Conservation (phyloP, 2,888 invertebrate species). For the Nemotelus pantherinus region DNA sequence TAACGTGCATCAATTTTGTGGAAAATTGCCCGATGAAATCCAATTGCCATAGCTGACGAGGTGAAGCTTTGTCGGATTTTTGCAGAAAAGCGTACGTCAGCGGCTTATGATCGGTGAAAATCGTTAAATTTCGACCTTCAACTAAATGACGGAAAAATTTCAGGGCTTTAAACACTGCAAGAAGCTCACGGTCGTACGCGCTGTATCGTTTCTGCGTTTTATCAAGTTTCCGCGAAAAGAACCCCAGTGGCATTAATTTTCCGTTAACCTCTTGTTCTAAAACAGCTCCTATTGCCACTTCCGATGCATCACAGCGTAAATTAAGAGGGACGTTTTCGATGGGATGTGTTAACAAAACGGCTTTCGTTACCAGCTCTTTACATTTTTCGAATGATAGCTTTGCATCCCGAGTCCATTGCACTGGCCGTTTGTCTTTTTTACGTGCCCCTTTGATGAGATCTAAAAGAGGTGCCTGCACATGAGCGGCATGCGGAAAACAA, state of each 20-base stretch:
- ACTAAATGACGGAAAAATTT: constrained; percentile 45
- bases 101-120: constrained; percentile 16
- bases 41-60: constrained; percentile 39
- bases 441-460: constrained; percentile 43
- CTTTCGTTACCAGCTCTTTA: constrained; percentile 28
- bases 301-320: constrained; percentile 40
- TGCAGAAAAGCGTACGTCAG: not conserved
- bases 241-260: constrained; percentile 18
- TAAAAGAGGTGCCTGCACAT: constrained; percentile 47
- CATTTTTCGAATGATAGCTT: constrained; percentile 50
- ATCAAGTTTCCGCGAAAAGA: constrained; percentile 28
- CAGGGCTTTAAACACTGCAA: constrained; percentile 36
- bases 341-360: constrained; percentile 42
- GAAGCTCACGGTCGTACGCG: constrained; percentile 27
- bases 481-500: constrained; percentile 49
- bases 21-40: constrained; percentile 5
- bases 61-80: constrained; percentile 43
- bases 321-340: constrained; percentile 29
- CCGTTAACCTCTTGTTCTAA: constrained; percentile 20
- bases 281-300: constrained; percentile 38
- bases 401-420: constrained; percentile 50
- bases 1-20: constrained; percentile 8
- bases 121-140: constrained; percentile 29
- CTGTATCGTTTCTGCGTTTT: constrained; percentile 22
- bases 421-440: constrained; percentile 50